Evolutionary conservation across 2,888 invertebrate species (phyloP), one percentile per base, ranked within the genome.

Genomic region (Cheilosia impressa): DNA sequence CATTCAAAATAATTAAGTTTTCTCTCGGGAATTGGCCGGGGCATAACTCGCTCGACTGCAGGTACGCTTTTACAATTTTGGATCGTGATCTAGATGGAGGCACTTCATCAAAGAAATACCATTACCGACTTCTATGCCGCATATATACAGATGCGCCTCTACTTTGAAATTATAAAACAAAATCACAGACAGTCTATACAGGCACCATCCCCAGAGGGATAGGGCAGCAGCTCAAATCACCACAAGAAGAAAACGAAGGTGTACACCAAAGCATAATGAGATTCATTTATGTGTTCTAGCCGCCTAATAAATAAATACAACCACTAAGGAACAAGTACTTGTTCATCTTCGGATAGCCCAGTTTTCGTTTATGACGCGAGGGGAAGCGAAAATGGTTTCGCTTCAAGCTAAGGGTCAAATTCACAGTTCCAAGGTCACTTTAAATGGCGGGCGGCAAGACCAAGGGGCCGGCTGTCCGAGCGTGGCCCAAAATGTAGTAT

Each of bases 1-100:
- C 80, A 68, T 65, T 69, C 69, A 58, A 81, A 76, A 81, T 69
- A 69, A 81, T 58, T 69, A 76, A 69, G 50, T 81, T 58, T 47
- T 69, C 63, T 81, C 52, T 43, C 50, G 52, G 43, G 41, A 15
- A 79, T 79, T 58, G 50, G 31, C 9, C 41, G 57, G n/a, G 10
- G 71, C 63, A 79, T 68, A 62, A 55, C 55, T 53, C 53, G 60
- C 55, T 41, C 38, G 38, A 13, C 38, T 13, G 38, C 13, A 38
- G 13, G 60, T 66, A 38, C 22, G 52, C 47, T 31, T 68, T 9
- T 58, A 50, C 38, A 68, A 68, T 50, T 57, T 43, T 43, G 22
- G 58, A 69, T 76, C 69, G 63, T 63, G 69, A 81, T 81, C 75
- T 75, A 80, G 68, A 75, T 75, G 80, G 68, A 13, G 34, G 66